These are phyloP conservation scores for Frieseomelitta varia DNA, from an alignment of 1,140 invertebrate species.

Conservation along the genomic window DNA sequence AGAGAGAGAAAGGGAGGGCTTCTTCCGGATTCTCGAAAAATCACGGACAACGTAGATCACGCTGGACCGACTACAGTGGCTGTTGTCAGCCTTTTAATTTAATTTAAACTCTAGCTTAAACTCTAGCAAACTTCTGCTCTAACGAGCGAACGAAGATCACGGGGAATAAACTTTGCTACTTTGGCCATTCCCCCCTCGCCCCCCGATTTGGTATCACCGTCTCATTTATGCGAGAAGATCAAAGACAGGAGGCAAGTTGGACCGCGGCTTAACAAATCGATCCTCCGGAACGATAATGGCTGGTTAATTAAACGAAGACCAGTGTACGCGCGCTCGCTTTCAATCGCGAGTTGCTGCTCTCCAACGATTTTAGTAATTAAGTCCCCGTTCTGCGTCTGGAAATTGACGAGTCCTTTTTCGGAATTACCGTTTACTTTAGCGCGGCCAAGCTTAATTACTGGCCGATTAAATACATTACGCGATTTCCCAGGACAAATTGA, in stretches of 20 bases:
- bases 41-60: neutral
- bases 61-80: no score
- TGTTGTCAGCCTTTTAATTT: slow-evolving; percentile 2
- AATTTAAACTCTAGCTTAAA: slow-evolving; percentile 6
- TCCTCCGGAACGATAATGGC: slow-evolving; percentile 13
- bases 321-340: no score
- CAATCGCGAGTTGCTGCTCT: no score
- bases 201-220: neutral
- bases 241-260: slow-evolving; percentile 13
- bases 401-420: neutral
- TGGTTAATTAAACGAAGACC: slow-evolving; percentile 31
- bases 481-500: neutral
- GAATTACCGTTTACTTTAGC: neutral
- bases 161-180: slow-evolving; percentile 15
- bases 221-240: slow-evolving; percentile 9
- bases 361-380: slow-evolving; percentile 19
- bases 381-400: neutral
- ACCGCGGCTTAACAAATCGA: slow-evolving; percentile 32
- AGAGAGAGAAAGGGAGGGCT: no score
- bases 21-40: neutral
- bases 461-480: neutral
- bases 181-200: no score
- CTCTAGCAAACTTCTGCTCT: neutral
- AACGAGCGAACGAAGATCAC: neutral
- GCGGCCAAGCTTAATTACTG: neutral